Evolutionary conservation across 2,797 vertebrate species (phyloP).

Genomic region (Microcaecilia unicolor): DNA sequence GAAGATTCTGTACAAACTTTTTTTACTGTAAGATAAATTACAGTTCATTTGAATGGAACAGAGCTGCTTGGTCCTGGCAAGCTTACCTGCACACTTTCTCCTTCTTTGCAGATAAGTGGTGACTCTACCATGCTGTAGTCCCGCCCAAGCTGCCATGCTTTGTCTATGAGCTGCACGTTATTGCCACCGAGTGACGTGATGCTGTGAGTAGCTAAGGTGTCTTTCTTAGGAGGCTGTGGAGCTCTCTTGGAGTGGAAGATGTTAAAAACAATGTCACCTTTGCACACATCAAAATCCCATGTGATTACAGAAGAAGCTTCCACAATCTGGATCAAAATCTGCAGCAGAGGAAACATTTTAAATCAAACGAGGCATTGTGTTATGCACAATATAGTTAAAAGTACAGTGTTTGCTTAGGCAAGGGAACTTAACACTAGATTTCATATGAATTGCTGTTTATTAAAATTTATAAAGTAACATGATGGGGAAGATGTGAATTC

Average conservation of each 20-base stretch:
- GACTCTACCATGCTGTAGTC: constrained; percentile 98
- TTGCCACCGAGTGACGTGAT: constrained; percentile 83
- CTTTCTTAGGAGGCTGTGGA: constrained; percentile 82
- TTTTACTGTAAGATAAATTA: too few relatives aligned
- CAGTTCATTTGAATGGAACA: too few relatives aligned
- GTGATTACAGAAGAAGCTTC: constrained; percentile 94
- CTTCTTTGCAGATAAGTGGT: constrained; percentile 85
- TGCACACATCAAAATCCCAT: constrained; percentile 97
- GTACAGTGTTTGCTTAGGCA: too few relatives aligned
- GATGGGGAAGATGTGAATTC: too few relatives aligned
- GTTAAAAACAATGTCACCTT: constrained; percentile 92
- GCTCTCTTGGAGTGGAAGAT: constrained; percentile 93
- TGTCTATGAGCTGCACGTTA: constrained; percentile 91
- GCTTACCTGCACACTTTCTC: constrained; percentile 91
- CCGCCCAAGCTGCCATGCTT: constrained; percentile 81
- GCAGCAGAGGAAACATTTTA: background rate
- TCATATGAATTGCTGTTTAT: too few relatives aligned
- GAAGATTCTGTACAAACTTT: too few relatives aligned
- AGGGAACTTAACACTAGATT: too few relatives aligned
- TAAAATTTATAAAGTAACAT: too few relatives aligned
- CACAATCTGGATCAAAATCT: constrained; percentile 88
- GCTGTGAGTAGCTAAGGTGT: constrained; percentile 76
- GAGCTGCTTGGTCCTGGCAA: too few relatives aligned
- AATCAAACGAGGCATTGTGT: background rate
- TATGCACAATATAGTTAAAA: too few relatives aligned